Percentiles rank a stretch among this genome's conserved stretches.
These are phyloP conservation scores for Acanthopleura granulata DNA, from an alignment of 2,888 invertebrate genomes.

Conservation along the genomic window DNA sequence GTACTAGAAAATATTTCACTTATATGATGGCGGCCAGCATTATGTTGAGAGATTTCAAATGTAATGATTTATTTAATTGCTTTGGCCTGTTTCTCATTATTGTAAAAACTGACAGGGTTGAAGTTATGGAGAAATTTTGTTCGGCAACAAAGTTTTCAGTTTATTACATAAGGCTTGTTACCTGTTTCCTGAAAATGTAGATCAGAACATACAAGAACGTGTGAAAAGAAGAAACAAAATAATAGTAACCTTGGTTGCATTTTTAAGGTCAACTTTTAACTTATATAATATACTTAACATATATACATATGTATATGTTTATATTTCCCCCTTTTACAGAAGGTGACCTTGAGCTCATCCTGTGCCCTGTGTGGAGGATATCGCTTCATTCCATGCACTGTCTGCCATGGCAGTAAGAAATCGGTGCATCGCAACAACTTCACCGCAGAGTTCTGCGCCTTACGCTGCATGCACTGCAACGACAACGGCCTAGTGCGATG, in stretches of 20 bases:
- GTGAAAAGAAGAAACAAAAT: not conserved
- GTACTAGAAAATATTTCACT: too few species aligned
- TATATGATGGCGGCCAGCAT: too few species aligned
- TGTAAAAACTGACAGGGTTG: too few species aligned
- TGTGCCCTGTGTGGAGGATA: constrained; percentile 94
- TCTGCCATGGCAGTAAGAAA: constrained; percentile 97
- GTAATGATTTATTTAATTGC: too few species aligned
- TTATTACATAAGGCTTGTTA: too few species aligned
- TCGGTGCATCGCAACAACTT: constrained; percentile 94
- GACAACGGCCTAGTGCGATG: constrained; percentile 94
- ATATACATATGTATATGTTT: constrained; percentile 6
- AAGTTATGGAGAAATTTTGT: too few species aligned
- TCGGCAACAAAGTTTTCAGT: too few species aligned
- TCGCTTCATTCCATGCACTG: constrained; percentile 88
- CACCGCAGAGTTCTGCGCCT: constrained; percentile 91
- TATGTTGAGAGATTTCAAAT: too few species aligned
- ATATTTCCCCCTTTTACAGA: constrained; percentile 43
- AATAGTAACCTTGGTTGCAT: not conserved
- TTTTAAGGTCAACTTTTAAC: too few species aligned
- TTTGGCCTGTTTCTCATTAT: too few species aligned
- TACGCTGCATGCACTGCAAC: constrained; percentile 78
- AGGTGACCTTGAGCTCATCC: constrained; percentile 73
- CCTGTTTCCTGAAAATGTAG: too few species aligned
- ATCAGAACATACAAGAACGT: too few species aligned
- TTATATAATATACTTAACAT: not conserved